A percentile compares a stretch with the other conserved stretches of the same genome.
Conservation (phyloP, 2,888 invertebrate species). For the Aleiodes alternator region DNA sequence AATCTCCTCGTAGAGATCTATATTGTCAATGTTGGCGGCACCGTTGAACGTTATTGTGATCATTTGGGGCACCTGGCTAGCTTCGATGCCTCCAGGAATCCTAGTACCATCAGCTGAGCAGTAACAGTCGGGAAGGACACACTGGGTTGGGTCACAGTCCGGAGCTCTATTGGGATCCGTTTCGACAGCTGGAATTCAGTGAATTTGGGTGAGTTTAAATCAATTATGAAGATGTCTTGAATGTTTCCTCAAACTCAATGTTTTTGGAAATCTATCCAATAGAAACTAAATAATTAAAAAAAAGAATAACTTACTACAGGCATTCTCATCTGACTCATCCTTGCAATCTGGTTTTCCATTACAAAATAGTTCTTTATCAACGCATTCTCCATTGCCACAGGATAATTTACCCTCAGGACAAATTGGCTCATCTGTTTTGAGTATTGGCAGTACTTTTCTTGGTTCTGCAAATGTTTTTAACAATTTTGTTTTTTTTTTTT, state of each 20-base stretch:
- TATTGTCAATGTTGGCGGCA: constrained; percentile 94
- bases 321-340: constrained; percentile 96
- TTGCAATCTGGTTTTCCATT: constrained; percentile 95
- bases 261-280: background rate
- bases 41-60: constrained; percentile 95
- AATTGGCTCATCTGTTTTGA: constrained; percentile 95
- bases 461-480: constrained; percentile 83
- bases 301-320: constrained; percentile 87
- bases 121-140: constrained; percentile 93
- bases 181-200: constrained; percentile 83
- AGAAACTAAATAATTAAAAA: background rate
- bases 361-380: constrained; percentile 94
- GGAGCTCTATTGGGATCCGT: constrained; percentile 94
- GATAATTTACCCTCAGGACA: constrained; percentile 93
- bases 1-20: constrained; percentile 92
- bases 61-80: constrained; percentile 93
- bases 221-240: too few relatives aligned
- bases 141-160: constrained; percentile 92
- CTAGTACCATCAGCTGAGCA: constrained; percentile 94
- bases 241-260: constrained; percentile 10
- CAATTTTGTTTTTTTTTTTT: constrained; percentile 36
- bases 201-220: too few relatives aligned
- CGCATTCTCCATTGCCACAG: constrained; percentile 94
- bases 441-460: constrained; percentile 89
- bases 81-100: constrained; percentile 90